A percentile compares a stretch with the other conserved stretches of the same genome.
Evolutionary conservation across 2,113 vertebrate species (phyloP).

Genomic region (western clawed frog (Xenopus tropicalis)): DNA sequence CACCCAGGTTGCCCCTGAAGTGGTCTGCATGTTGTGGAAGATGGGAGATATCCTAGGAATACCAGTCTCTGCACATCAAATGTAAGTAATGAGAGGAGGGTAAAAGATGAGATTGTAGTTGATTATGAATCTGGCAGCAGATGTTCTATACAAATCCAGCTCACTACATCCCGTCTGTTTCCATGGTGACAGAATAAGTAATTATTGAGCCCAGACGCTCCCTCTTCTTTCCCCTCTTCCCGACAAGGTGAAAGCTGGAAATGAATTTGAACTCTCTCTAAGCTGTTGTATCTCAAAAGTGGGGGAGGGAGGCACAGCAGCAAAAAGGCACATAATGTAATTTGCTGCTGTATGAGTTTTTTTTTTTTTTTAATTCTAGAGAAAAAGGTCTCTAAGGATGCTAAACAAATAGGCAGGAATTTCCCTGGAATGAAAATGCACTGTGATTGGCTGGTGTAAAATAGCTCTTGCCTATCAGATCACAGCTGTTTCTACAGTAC

Average conservation of each 20-base stretch:
- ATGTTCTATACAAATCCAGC: slow-evolving; percentile 82
- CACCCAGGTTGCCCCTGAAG: slow-evolving; percentile 25
- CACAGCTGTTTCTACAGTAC: slow-evolving; percentile 58
- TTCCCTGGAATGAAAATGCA: slow-evolving; percentile 64
- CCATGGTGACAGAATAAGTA: slow-evolving; percentile 90
- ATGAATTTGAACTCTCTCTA: slow-evolving; percentile 55
- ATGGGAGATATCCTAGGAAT: slow-evolving; percentile 38
- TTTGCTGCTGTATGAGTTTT: slow-evolving; percentile 42
- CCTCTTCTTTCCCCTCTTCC: slow-evolving; percentile 53
- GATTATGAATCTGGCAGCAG: slow-evolving; percentile 76
- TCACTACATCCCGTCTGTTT: slow-evolving; percentile 91
- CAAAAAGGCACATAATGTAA: slow-evolving; percentile 31
- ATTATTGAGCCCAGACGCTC: slow-evolving; percentile 72
- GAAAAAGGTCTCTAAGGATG: slow-evolving; percentile 62
- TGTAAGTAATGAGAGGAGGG: slow-evolving; percentile 51
- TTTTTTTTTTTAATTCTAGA: slow-evolving; percentile 47
- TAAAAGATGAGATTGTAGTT: slow-evolving; percentile 62
- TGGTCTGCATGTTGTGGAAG: neutral
- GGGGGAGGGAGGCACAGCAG: neutral
- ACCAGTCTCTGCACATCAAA: slow-evolving; percentile 54
- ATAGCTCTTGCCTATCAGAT: slow-evolving; percentile 77
- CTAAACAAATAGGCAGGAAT: slow-evolving; percentile 73
- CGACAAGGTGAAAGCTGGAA: slow-evolving; percentile 70
- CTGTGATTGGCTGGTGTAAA: slow-evolving; percentile 76
- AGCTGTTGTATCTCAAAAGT: slow-evolving; percentile 14